A percentile compares a stretch with the other conserved stretches of the same genome.
Conservation (phyloP, 2,113 vertebrate genomes). For the Saguinus midas region DNA sequence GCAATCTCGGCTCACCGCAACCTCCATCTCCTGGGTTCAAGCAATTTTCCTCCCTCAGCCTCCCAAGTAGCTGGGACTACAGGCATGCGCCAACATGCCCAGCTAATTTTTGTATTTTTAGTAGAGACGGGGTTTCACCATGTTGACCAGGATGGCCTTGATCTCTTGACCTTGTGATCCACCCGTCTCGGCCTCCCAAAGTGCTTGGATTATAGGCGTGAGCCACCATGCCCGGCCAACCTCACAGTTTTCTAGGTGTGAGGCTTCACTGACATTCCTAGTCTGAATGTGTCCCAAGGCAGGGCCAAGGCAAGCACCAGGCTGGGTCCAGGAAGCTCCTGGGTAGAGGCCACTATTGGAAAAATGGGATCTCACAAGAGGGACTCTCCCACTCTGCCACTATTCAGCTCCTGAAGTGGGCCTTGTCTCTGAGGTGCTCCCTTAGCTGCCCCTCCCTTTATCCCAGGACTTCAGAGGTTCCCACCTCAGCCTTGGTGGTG, state of each 20-base stretch:
- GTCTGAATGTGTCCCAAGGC: neutral
- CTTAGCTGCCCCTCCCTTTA: neutral
- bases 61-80: no score
- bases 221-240: neutral
- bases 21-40: no score
- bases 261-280: neutral
- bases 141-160: no score
- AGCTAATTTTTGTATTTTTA: no score
- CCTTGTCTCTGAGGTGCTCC: neutral
- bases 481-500: neutral
- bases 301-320: neutral
- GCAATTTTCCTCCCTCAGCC: no score
- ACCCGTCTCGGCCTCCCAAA: no score
- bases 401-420: neutral
- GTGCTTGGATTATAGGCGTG: no score
- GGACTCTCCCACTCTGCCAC: neutral
- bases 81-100: no score
- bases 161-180: no score
- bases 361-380: neutral
- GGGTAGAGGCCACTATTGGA: neutral
- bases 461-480: neutral
- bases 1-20: no score
- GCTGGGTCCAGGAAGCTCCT: neutral
- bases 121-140: no score
- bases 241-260: neutral